Percentiles rank a stretch among this genome's conserved stretches.
Evolutionary conservation across 1,140 invertebrate genomes (phyloP).

Genomic region (Drosophila jambulina): DNA sequence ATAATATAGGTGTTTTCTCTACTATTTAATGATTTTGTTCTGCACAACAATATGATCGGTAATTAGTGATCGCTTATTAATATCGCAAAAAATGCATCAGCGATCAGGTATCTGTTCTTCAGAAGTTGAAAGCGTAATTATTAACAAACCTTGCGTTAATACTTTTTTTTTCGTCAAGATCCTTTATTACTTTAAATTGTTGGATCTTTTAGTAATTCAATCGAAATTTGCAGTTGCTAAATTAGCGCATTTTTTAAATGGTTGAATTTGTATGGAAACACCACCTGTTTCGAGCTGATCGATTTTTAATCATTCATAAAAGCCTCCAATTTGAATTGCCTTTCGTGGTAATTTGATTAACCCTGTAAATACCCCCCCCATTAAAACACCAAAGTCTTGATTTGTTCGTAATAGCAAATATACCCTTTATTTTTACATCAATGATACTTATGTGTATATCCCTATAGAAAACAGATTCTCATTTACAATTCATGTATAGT

Average conservation of each 20-base stretch:
- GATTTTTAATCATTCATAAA: no score
- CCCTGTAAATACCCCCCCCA: background rate
- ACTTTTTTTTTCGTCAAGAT: no score
- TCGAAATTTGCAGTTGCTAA: background rate
- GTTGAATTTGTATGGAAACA: background rate
- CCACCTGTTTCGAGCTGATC: background rate
- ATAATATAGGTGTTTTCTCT: background rate
- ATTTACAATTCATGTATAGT: constrained; percentile 5
- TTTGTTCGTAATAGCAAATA: constrained; percentile 6
- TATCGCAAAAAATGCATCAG: background rate
- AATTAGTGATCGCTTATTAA: background rate
- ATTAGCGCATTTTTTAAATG: background rate
- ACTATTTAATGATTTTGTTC: background rate
- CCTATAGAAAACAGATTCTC: constrained; percentile 11
- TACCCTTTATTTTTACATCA: constrained; percentile 10
- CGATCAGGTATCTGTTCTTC: no score
- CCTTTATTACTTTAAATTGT: background rate
- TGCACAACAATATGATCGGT: background rate
- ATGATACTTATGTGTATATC: constrained; percentile 8
- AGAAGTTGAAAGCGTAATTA: no score
- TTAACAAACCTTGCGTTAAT: no score
- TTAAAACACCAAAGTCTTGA: background rate
- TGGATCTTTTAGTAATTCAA: background rate
- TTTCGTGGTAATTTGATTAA: background rate
- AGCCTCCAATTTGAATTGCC: no score